Conservation (phyloP, 2,888 invertebrate species). For the Melipona beecheii region DNA sequence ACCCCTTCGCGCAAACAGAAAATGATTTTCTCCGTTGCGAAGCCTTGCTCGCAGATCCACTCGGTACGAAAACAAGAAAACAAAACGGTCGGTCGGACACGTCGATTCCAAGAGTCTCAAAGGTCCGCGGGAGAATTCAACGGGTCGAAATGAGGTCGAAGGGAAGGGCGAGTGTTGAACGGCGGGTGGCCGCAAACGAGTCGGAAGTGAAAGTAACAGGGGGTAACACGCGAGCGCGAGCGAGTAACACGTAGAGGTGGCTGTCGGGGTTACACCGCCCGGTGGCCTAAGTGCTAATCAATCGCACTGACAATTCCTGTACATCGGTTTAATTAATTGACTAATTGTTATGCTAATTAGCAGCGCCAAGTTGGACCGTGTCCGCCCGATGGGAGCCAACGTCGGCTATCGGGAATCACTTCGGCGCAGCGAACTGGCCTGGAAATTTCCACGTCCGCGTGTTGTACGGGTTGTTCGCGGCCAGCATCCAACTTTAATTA, state of each 20-base stretch:
- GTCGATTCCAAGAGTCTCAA: background rate
- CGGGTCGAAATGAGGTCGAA: no score
- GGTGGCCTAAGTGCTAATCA: constrained; percentile 50
- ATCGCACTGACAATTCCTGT: constrained; percentile 40
- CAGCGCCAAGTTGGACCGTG: constrained; percentile 53
- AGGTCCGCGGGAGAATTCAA: background rate
- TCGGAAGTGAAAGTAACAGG: constrained; percentile 3
- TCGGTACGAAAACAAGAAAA: no score
- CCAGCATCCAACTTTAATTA: constrained; percentile 56
- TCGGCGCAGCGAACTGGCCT: constrained; percentile 43
- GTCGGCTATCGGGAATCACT: constrained; percentile 53
- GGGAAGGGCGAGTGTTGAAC: no score
- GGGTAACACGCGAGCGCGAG: background rate
- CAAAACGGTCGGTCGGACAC: background rate
- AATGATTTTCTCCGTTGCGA: no score
- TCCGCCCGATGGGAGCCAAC: constrained; percentile 38
- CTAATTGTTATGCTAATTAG: constrained; percentile 64
- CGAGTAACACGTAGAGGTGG: constrained; percentile 2
- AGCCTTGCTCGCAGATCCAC: background rate
- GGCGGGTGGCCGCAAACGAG: background rate
- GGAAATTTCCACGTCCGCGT: constrained; percentile 47
- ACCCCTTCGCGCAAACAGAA: no score
- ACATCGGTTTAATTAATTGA: constrained; percentile 58
- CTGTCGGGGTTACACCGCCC: background rate
- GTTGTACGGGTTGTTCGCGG: constrained; percentile 26